These are phyloP conservation scores for Helobdella robusta DNA, from an alignment of 2,888 invertebrate species.

Conservation along the genomic window DNA sequence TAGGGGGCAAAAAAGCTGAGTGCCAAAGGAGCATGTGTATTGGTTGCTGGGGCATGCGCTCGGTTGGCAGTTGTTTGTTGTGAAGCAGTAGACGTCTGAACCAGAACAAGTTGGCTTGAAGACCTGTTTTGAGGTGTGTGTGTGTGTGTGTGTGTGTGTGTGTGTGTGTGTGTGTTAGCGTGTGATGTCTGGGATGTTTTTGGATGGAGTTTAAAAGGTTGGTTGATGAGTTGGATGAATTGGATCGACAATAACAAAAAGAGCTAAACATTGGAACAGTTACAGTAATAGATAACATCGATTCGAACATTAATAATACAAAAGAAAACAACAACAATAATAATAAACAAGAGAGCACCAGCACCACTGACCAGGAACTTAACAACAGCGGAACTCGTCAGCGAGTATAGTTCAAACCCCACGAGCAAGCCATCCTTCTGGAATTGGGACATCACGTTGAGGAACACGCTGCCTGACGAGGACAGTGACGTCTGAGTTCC, in stretches of 20 bases:
- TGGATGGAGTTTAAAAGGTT: too few species aligned
- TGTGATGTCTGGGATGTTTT: too few species aligned
- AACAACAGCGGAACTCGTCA: not conserved
- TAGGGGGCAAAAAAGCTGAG: constrained; percentile 12
- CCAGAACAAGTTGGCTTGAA: constrained; percentile 11
- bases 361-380: constrained; percentile 11
- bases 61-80: constrained; percentile 3
- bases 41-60: not conserved
- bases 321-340: not conserved
- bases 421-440: not conserved
- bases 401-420: not conserved
- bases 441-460: constrained; percentile 14
- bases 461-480: not conserved
- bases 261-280: not conserved
- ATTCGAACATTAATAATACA: not conserved
- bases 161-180: too few species aligned
- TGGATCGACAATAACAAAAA: not conserved
- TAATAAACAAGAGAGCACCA: not conserved
- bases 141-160: too few species aligned
- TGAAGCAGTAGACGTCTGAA: constrained; percentile 19
- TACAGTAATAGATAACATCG: too few species aligned
- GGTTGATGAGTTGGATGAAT: too few species aligned
- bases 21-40: not conserved
- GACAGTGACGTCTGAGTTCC: not conserved
- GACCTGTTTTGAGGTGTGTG: constrained; percentile 8